Base-by-base conservation (phyloP, 53 echinoderm and acorn worm genomes). In the Temnopleurus reevesii region DNA sequence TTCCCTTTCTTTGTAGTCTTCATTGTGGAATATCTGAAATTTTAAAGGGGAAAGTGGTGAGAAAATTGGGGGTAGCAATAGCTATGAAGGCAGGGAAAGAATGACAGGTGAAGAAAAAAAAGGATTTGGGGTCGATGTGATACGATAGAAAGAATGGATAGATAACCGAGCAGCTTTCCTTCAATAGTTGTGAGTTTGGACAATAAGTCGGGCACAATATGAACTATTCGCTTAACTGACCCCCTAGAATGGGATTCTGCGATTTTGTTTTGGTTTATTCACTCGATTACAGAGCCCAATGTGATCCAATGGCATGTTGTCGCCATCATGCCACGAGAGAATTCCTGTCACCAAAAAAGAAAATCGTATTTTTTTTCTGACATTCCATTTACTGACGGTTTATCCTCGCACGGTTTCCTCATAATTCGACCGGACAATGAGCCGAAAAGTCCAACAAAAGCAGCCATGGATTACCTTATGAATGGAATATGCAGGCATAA, bases 261-360 rank as follows among this genome's bases (percentile, higher is more conserved):
- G 21, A 66, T 71, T 64, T 55, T 87, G 88, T 66, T 66, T 66
- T 66, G 71, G 71, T 87, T 47, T 87, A 47, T 71, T 87, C 88
- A 87, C 66, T 28, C 66, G 88, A 46, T 51, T 51, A 53, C 53
- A 71, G 17, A 49, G 88, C 71, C 65, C 49, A 46, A 8, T 46
- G 66, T 87, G n/a, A 47, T 25, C 71, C 71, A 60, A n/a, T 47
- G 55, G 71, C 88, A 66, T 47, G 34, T 23, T 71, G 88, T 87
- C 88, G 88, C 88, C 88, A 71, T n/a, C n/a, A n/a, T 66, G 29
- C 88, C 27, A n/a, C n/a, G 71, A 34, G 23, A 66, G 28, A 86
- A 46, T 86, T 86, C 49, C 86, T 61, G 88, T 49, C 88, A 35
- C 18, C 30, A 21, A 25, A n/a, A n/a, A n/a, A n/a, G n/a, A n/a